These are phyloP conservation scores for Eumeta japonica DNA, from an alignment of 1,140 invertebrate species.

Conservation along the genomic window DNA sequence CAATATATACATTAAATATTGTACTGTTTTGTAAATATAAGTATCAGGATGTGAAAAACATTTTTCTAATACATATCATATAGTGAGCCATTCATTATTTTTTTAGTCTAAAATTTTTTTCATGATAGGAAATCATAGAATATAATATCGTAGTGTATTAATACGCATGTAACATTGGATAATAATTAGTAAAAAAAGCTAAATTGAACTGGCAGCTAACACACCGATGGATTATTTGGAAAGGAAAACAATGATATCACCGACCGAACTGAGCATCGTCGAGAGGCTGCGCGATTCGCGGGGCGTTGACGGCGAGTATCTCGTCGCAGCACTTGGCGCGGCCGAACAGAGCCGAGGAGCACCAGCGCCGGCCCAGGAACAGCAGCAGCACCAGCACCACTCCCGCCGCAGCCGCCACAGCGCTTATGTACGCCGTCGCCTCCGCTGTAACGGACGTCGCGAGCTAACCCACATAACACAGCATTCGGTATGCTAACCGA, in stretches of 20 bases:
- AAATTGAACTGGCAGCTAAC: neutral
- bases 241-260: no score
- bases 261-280: no score
- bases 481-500: neutral
- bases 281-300: slow-evolving; percentile 26
- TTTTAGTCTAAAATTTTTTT: no score
- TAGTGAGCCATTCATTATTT: no score
- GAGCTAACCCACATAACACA: neutral
- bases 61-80: no score
- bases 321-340: slow-evolving; percentile 46
- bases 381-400: slow-evolving; percentile 45
- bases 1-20: no score
- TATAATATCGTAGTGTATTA: no score
- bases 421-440: slow-evolving; percentile 51
- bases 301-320: slow-evolving; percentile 36
- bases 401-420: slow-evolving; percentile 44
- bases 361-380: slow-evolving; percentile 45
- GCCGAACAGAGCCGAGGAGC: slow-evolving; percentile 31
- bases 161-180: no score
- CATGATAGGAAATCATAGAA: no score
- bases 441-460: slow-evolving; percentile 33
- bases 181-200: no score
- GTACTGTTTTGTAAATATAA: no score
- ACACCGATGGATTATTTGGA: slow-evolving; percentile 1
- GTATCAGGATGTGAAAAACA: no score